Conservation (phyloP, 92 coral and sea anemone genomes). For the Blastomussa wellsi region DNA sequence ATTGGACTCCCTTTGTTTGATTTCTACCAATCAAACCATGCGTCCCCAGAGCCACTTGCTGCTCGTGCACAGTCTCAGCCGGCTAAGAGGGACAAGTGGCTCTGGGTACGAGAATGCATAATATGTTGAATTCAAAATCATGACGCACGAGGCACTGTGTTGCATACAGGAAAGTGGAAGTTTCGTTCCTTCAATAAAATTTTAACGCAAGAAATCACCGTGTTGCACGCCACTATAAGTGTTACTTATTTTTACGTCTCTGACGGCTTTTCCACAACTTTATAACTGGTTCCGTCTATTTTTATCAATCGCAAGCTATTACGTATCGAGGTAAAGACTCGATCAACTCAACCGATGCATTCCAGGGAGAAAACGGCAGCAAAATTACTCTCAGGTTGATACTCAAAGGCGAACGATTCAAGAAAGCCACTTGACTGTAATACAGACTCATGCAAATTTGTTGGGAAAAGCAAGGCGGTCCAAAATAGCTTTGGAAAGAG, state of each 20-base stretch:
- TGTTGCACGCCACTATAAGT: background rate
- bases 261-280: background rate
- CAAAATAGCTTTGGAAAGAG: background rate
- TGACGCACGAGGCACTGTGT: no score
- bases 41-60: no score
- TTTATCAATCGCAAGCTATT: no score
- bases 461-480: background rate
- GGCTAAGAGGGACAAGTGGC: no score
- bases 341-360: no score
- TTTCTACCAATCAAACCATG: no score
- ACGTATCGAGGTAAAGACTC: no score
- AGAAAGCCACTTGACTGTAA: background rate
- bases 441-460: background rate
- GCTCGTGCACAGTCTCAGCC: no score
- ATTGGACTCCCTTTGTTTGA: no score
- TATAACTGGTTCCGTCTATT: background rate
- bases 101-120: no score
- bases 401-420: background rate
- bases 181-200: background rate
- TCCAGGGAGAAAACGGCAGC: background rate
- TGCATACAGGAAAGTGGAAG: no score
- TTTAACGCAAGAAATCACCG: background rate
- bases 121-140: no score
- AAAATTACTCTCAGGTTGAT: background rate
- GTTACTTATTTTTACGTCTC: background rate